phyloP scores from a whole-genome alignment of 2,113 vertebrate genomes.

The Seriola quinqueradiata region DNA sequence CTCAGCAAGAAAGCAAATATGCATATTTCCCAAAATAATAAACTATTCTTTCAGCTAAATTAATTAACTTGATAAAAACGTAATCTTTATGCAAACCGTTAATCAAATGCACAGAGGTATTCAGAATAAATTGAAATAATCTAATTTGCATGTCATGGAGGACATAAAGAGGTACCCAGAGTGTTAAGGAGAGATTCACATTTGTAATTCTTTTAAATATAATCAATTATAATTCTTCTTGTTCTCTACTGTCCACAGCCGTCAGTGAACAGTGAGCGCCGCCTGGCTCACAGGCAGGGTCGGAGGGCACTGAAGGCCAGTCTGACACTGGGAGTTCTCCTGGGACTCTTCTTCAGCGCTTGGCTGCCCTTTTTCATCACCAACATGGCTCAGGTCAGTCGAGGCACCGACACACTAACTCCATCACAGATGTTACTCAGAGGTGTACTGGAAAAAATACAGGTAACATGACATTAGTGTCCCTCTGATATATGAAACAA shows the following conservation, averaged over 20 bases:
- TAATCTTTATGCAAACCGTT: background rate
- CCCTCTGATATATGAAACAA: background rate
- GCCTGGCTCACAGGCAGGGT: slow-evolving; percentile 91
- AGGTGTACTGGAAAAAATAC: background rate
- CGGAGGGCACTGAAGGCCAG: slow-evolving; percentile 95
- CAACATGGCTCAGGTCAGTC: slow-evolving; percentile 93
- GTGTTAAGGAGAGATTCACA: background rate
- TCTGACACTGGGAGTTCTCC: slow-evolving; percentile 92
- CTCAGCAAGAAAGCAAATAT: background rate
- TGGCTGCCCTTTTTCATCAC: slow-evolving; percentile 97
- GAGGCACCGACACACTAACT: background rate
- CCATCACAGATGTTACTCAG: background rate
- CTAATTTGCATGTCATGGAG: background rate
- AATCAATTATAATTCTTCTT: background rate
- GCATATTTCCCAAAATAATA: background rate
- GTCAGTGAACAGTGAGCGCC: slow-evolving; percentile 86
- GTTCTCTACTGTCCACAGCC: slow-evolving; percentile 56
- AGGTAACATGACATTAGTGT: background rate
- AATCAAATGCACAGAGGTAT: background rate
- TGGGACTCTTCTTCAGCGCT: slow-evolving; percentile 96
- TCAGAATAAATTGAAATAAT: background rate
- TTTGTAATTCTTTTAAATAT: background rate
- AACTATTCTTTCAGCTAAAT: too few relatives aligned
- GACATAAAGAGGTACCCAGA: too few relatives aligned
- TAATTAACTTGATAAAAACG: background rate